Base-by-base conservation (phyloP, 1,140 invertebrate species). In the Drosophila auraria region DNA sequence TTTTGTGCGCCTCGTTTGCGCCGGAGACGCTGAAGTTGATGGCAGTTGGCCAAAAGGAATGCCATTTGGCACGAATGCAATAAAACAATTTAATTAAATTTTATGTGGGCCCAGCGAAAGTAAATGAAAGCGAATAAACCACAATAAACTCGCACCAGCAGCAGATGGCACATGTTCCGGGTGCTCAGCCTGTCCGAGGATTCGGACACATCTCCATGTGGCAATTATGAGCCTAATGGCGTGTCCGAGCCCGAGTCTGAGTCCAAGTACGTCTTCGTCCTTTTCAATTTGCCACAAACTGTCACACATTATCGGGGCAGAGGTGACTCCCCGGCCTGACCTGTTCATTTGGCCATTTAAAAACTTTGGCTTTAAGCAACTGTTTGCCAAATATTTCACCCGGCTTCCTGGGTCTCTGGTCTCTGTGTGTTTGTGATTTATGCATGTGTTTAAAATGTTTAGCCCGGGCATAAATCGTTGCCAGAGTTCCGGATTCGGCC, bases 41-140 rank as follows among this genome's bases (percentile, higher is more conserved):
- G 51, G 53, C 38, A 75, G 73, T 53, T 70, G 61, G 71, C 58
- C 49, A 54, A 74, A 40, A 79, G 56, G 51, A 68, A 83, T 83
- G 57, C 80, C 82, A 83, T 77, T 68, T 72, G 56, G 70, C 72
- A 70, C 27, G 68, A 57, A 78, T 74, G 82, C 73, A 84, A 82
- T 86, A 82, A 84, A 84, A 86, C 82, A 86, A 82, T 84, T 84
- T 84, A 84, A 84, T 84, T 84, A 84, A 78, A 84, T 84, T 84
- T 84, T 82, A 86, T 84, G 78, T 69, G 78, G 66, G 57, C 56
- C 82, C 65, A 53, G 60, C 61, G 78, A 82, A 78, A 82, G 78
- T 65, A 81, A 81, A 84, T 84, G 82, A 84, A 84, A 84, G 77
- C 82, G 70, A 86, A 86, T 84, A 84, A 84, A 86, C 68, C 82